Conservation (phyloP, 2,888 invertebrate species). For the Xylophagus ater region DNA sequence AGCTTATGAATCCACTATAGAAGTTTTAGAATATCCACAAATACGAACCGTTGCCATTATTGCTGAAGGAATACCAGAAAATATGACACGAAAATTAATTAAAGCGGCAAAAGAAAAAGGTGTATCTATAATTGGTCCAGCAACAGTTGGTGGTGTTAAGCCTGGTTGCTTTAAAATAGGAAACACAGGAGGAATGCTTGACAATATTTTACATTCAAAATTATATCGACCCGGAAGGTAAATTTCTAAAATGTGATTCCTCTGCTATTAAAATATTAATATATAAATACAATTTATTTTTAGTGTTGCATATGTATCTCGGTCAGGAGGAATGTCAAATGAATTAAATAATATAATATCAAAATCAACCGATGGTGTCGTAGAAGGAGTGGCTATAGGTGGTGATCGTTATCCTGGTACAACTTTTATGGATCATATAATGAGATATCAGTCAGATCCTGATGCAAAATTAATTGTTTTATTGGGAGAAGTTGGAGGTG, state of each 20-base stretch:
- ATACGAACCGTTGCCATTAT: constrained; percentile 95
- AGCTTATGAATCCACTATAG: constrained; percentile 92
- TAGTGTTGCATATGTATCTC: constrained; percentile 95
- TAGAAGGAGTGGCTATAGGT: constrained; percentile 96
- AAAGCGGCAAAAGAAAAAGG: constrained; percentile 71
- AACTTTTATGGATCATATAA: constrained; percentile 93
- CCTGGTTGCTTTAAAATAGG: constrained; percentile 99
- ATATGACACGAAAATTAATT: constrained; percentile 90
- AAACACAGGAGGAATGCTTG: constrained; percentile 99
- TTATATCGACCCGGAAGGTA: constrained; percentile 86
- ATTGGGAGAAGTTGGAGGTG: constrained; percentile 96
- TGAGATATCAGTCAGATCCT: constrained; percentile 70
- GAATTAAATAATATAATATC: constrained; percentile 97
- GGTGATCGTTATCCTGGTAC: constrained; percentile 98
- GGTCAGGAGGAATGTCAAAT: constrained; percentile 99
- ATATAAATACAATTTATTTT: constrained; percentile 18
- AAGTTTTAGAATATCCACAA: constrained; percentile 88
- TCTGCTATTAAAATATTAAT: not conserved
- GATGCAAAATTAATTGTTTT: constrained; percentile 90
- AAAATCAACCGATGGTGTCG: constrained; percentile 92
- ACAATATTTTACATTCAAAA: constrained; percentile 95
- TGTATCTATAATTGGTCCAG: constrained; percentile 83
- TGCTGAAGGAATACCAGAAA: constrained; percentile 98
- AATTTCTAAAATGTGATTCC: constrained; percentile 2
- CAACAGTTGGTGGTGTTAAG: constrained; percentile 94